Conservation (phyloP, 2,797 vertebrate genomes). For the Agapornis canus region DNA sequence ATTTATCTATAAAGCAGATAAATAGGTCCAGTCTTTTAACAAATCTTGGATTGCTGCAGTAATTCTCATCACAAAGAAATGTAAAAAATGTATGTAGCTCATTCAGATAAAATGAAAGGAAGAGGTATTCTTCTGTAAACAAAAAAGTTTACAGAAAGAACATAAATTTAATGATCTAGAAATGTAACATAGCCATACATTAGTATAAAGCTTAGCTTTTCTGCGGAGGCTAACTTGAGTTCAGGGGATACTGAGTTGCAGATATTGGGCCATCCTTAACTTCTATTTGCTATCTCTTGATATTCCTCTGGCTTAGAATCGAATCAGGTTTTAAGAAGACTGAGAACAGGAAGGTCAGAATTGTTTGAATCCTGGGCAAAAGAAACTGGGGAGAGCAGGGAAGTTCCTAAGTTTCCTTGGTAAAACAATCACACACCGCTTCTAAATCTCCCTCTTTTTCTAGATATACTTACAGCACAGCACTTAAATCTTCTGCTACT, state of each 20-base stretch:
- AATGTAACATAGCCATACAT: neutral
- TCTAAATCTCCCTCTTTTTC: neutral
- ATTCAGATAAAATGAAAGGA: neutral
- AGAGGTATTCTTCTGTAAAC: neutral
- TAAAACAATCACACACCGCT: neutral
- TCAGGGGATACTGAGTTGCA: neutral
- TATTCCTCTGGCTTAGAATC: neutral
- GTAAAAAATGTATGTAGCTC: neutral
- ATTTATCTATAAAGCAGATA: neutral
- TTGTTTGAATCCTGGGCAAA: neutral
- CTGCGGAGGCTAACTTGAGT: neutral
- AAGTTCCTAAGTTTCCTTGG: neutral
- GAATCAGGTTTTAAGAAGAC: neutral
- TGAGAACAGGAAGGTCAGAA: neutral
- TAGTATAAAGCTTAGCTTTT: neutral
- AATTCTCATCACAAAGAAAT: neutral
- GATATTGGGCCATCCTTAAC: neutral
- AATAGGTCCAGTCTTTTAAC: neutral
- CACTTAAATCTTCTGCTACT: neutral
- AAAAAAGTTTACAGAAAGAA: neutral
- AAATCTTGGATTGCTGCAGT: neutral
- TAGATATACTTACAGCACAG: neutral
- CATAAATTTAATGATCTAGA: neutral
- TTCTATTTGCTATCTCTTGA: neutral
- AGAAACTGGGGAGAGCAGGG: neutral